Conservation (phyloP, 2,888 invertebrate species). For the Macaria liturata region DNA sequence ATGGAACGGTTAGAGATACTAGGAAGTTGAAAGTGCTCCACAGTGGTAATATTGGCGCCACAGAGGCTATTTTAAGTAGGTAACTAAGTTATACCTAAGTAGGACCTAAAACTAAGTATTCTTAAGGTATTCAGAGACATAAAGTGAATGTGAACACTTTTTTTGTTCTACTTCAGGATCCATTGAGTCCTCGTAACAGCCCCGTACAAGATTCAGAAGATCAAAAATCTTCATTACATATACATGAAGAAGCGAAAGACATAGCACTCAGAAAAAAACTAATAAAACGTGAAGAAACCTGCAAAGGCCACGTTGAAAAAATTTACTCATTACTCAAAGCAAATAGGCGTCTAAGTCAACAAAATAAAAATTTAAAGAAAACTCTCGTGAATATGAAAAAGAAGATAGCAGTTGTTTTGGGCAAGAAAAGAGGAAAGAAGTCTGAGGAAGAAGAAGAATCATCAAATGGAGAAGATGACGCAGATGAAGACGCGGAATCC, state of each 20-base stretch:
- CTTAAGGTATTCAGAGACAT: no score
- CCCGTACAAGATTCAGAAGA: background rate
- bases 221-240: background rate
- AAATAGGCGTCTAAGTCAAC: conserved; percentile 6
- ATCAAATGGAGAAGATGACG: no score
- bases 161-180: conserved; percentile 1
- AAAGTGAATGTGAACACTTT: no score
- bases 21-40: no score
- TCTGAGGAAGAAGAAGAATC: background rate
- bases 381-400: conserved; percentile 10
- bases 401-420: conserved; percentile 1
- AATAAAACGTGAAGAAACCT: conserved; percentile 4
- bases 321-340: conserved; percentile 9
- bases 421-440: background rate
- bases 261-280: background rate
- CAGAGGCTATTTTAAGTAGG: no score
- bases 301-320: conserved; percentile 1
- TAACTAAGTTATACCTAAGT: no score
- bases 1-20: no score
- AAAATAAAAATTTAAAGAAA: conserved; percentile 6
- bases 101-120: no score
- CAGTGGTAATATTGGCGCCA: no score
- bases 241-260: background rate
- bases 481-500: no score
- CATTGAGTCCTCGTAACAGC: background rate